Evolutionary conservation across 2,888 invertebrate genomes (phyloP), one percentile per base, ranked within the genome.

Genomic region (Flabesymbios commensalis): DNA sequence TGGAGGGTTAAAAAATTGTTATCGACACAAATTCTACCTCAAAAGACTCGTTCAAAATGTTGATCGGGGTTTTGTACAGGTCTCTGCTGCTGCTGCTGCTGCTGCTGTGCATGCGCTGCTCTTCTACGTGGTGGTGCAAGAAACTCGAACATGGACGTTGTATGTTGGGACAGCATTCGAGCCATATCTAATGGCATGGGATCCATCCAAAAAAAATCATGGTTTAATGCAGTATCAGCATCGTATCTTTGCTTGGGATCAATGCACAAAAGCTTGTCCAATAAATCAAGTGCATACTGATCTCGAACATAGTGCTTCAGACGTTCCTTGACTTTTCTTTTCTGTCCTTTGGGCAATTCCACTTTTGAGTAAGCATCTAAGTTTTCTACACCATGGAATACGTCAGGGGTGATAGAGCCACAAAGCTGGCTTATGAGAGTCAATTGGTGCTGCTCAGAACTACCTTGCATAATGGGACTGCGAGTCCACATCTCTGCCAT

Each of bases 401-500:
- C 67, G 67, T 93, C 90, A 0, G 94, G 90, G 0, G 90, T 93
- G 66, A 99, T 95, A 0, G 95, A 93, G 0, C 99, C 99, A 79
- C 98, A 99, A 5, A 99, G 85, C 80, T 96, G 94, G 0, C 93
- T 93, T 64, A 99, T 99, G 19, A 97, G 86, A 31, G 91, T 92
- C 10, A 99, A 83, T 78, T 99, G 99, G 78, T 94, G 93, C 76
- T 96, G 96, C 75, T 99, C 99, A 0, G 96, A 94, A 53, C 91
- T 93, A 22, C 99, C 99, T 86, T 85, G 85, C 82, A 85, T 81
- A 53, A 85, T 85, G 1, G 85, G 98, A 3, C 84, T 85, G 69
- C 88, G 85, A 0, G 96, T 98, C 98, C 98, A 99, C 94, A 99
- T 94, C 85, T 99, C 99, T 0, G 98, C 98, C 98, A 99, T 98